A percentile compares a stretch with the other conserved stretches of the same genome.
Conservation (phyloP, 2,797 vertebrate genomes). For the Netta rufina region DNA sequence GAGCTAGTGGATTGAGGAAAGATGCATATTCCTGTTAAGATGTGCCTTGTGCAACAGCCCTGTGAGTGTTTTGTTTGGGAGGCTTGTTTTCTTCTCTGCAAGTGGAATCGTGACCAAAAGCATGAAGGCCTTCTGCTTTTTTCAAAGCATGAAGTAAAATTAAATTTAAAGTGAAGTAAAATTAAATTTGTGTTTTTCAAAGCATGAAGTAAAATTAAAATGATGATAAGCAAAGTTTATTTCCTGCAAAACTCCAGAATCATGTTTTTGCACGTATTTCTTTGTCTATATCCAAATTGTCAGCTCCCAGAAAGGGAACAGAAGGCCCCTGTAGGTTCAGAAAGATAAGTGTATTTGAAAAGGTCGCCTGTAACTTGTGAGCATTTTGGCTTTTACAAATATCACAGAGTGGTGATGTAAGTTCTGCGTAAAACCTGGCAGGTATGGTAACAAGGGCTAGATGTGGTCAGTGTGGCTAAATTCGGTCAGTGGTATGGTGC, state of each 20-base stretch:
- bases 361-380: not conserved
- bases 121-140: not conserved
- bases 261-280: fast-evolving
- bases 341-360: not conserved
- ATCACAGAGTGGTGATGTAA: not conserved
- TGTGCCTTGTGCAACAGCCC: not conserved
- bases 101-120: not conserved
- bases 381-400: not conserved
- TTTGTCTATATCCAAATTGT: not conserved
- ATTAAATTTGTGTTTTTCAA: not conserved
- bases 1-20: not conserved
- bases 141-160: not conserved
- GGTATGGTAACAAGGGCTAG: not conserved
- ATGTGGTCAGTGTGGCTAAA: not conserved
- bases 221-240: not conserved
- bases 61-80: not conserved
- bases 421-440: not conserved
- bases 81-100: not conserved
- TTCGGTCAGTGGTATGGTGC: not conserved
- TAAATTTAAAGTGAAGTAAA: not conserved
- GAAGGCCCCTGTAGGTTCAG: not conserved
- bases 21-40: not conserved
- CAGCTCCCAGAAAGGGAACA: not conserved
- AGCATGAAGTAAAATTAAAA: not conserved
- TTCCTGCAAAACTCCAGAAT: not conserved